Evolutionary conservation across 2,113 vertebrate genomes (phyloP).

Genomic region (Uria aalge): DNA sequence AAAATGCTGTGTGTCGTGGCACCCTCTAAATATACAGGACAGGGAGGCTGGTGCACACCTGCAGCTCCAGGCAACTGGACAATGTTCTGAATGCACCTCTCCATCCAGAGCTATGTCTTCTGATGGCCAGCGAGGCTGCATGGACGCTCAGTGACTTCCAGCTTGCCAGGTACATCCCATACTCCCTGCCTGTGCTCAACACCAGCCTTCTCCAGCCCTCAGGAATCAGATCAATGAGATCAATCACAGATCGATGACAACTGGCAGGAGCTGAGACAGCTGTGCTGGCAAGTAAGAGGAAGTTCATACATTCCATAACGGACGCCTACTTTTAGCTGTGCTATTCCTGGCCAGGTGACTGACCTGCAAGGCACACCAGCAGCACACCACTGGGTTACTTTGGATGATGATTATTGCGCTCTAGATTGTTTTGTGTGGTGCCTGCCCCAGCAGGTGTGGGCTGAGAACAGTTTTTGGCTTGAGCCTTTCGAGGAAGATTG

Average conservation of each 20-base stretch:
- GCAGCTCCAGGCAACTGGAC: not conserved
- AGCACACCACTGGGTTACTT: rapidly evolving
- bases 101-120: not conserved
- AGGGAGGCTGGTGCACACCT: rapidly evolving
- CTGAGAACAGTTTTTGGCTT: not conserved
- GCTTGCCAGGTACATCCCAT: not conserved
- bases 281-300: not conserved
- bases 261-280: not conserved
- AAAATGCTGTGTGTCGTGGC: not conserved
- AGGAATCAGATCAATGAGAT: not conserved
- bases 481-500: not conserved
- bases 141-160: not conserved
- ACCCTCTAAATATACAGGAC: not conserved
- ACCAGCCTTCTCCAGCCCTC: not conserved
- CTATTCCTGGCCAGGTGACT: not conserved
- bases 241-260: not conserved
- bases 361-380: not conserved
- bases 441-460: not conserved
- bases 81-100: not conserved
- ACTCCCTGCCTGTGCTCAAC: rapidly evolving
- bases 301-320: not conserved
- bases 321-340: not conserved
- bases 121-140: not conserved
- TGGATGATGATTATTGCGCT: not conserved
- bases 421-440: rapidly evolving